Evolutionary conservation across 2,888 invertebrate species (phyloP), one percentile per base, ranked within the genome.

Genomic region (Dynastes maya): DNA sequence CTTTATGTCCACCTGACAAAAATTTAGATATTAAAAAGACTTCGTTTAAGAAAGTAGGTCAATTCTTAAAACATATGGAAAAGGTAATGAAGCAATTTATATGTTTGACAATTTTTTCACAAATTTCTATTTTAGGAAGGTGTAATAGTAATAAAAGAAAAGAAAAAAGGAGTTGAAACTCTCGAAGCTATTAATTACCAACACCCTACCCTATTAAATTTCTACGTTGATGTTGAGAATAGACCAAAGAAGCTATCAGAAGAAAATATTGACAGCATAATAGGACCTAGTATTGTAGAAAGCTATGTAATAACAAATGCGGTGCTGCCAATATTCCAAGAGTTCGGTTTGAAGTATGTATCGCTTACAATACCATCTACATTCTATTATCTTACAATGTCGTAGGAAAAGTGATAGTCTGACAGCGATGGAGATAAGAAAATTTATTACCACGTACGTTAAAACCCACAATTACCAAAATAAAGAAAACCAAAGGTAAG

Each of bases 21-120:
- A 90, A 89, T 16, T 88, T 98, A 53, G 97, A 98, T 86, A 91
- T 98, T 0, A 98, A 97, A 87, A 97, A 97, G 87, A 95, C 97
- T 0, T 93, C 93, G 11, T 96, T 93, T 86, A 98, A 97, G 90
- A 98, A 98, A 89, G 89, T 98, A 76, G 94, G 96, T 13, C 94
- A 94, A 80, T 98, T 98, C 86, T 89, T 98, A 40, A 93, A 93
- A 79, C 92, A 92, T 80, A 96, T 97, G 95, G 91, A 92, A 83
- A 89, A 91, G 86, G 92, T 93, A 86, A 32, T 51, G 1, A 0
- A 63, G 29, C 29, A 13, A 63, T 32, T 27, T 27, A 27, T 13
- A 27, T 37, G 40, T n/a, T 65, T 2, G 6, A 37, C 6, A 65
- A 5, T 1, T 16, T 40, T 11, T 65, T 40, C n/a, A 49, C 16